Base-by-base conservation (phyloP, 2,888 invertebrate genomes). In the Synergus gifuensis region DNA sequence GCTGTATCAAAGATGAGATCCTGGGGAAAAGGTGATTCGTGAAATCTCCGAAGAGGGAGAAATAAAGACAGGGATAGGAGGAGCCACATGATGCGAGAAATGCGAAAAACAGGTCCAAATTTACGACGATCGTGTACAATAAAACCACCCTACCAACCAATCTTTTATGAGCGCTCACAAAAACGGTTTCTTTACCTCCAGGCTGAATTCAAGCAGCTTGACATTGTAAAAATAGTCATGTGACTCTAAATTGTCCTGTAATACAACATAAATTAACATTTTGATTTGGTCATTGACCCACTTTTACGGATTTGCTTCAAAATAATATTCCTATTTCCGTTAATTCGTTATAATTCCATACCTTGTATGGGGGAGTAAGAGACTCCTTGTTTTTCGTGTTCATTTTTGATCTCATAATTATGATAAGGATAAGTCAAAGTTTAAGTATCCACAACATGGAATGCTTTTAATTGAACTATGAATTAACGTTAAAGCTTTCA, bases 101-200 rank as follows among this genome's bases (percentile, higher is more conserved):
- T 58, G 63, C 63, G 69, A 67, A 60, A 63, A 78, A 76, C 77
- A 81, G 83, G 79, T 84, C 80, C 81, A 83, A 85, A 87, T 88
- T 87, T 88, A 88, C 85, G 88, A 87, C 86, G 83, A 83, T 84
- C 78, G 83, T 81, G 83, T 81, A 83, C 81, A 81, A 85, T 86
- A 87, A 86, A 84, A 86, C 84, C 84, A 79, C 83, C 77, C 79
- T 78, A 77, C 69, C 81, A 79, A 77, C 80, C 84, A 81, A 83
- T 85, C 83, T 83, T 84, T 86, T 86, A 86, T 86, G 83, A 84
- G 80, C 76, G 76, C 46, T 28, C 22, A n/a, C 40, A 14, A n/a
- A 73, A 73, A 54, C 73, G 54, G 40, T 7, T 69, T 49, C n/a
- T 73, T 36, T 49, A 54, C n/a, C 73, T 54, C 11, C 28, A 28